phyloP scores from a whole-genome alignment of 1,140 invertebrate genomes.

The Mactra quadrangularis region DNA sequence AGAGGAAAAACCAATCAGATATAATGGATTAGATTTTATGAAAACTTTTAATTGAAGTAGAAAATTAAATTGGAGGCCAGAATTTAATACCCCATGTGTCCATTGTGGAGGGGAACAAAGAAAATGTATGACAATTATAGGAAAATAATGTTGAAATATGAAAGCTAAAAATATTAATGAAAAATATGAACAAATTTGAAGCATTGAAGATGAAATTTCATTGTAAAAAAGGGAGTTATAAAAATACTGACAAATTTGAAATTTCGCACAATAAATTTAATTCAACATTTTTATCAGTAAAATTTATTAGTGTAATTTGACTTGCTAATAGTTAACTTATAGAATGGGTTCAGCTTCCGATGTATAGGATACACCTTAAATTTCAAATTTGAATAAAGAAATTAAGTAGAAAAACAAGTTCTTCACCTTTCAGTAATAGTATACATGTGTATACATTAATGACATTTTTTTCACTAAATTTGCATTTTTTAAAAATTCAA shows the following conservation, averaged over 20 bases:
- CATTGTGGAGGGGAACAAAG: constrained; percentile 18
- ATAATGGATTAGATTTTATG: constrained; percentile 36
- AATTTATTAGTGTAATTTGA: constrained; percentile 54
- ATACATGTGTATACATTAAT: not conserved
- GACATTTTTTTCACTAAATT: constrained; percentile 31
- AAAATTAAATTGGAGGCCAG: constrained; percentile 48
- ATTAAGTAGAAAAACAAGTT: constrained; percentile 40
- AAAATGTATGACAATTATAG: constrained; percentile 10
- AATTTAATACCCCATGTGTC: constrained; percentile 43
- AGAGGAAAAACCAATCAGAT: constrained; percentile 33
- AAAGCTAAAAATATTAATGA: constrained; percentile 30
- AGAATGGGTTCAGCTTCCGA: constrained; percentile 7
- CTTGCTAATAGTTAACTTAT: constrained; percentile 37
- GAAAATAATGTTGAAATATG: constrained; percentile 9
- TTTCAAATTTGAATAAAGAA: constrained; percentile 34
- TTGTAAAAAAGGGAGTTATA: not conserved
- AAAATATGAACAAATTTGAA: constrained; percentile 4
- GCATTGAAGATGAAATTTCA: not conserved
- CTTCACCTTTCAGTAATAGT: not conserved
- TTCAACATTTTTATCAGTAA: constrained; percentile 34
- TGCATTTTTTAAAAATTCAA: constrained; percentile 27
- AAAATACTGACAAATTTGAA: constrained; percentile 26
- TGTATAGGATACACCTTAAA: constrained; percentile 6
- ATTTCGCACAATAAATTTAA: constrained; percentile 45
- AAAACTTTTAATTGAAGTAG: constrained; percentile 58